phyloP scores from a whole-genome alignment of 1,140 invertebrate genomes.

The Heliothis virescens region DNA sequence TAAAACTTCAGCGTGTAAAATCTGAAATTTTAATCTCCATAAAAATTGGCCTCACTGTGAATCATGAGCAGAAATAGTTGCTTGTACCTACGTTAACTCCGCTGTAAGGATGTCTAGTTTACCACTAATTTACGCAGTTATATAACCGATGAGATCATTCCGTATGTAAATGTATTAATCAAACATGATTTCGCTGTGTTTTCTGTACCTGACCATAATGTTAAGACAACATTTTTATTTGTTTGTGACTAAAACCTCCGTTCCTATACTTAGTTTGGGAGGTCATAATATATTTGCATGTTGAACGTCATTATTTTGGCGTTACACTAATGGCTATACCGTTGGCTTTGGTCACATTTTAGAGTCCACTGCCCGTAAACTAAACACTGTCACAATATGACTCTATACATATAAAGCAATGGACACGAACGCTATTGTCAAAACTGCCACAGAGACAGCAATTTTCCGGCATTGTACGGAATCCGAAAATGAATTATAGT shows the following conservation, averaged over 20 bases:
- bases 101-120: conserved; percentile 49
- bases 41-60: conserved; percentile 28
- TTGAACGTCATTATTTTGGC: background rate
- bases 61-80: conserved; percentile 34
- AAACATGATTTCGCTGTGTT: conserved; percentile 46
- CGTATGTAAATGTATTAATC: conserved; percentile 50
- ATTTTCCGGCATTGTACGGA: conserved; percentile 1
- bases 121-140: conserved; percentile 49
- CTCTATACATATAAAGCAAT: background rate
- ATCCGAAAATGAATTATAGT: background rate
- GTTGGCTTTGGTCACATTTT: background rate
- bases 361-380: background rate
- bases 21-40: conserved; percentile 34
- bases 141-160: conserved; percentile 48
- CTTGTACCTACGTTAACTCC: conserved; percentile 29
- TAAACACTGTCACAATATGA: background rate
- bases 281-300: conserved; percentile 5
- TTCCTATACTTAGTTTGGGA: background rate
- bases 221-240: background rate
- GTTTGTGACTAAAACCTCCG: background rate
- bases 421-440: background rate
- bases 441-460: background rate
- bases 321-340: background rate
- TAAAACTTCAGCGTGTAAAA: background rate
- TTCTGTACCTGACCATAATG: background rate